These are phyloP conservation scores for Iguana delicatissima DNA, from an alignment of 2,797 vertebrate species.

Conservation along the genomic window DNA sequence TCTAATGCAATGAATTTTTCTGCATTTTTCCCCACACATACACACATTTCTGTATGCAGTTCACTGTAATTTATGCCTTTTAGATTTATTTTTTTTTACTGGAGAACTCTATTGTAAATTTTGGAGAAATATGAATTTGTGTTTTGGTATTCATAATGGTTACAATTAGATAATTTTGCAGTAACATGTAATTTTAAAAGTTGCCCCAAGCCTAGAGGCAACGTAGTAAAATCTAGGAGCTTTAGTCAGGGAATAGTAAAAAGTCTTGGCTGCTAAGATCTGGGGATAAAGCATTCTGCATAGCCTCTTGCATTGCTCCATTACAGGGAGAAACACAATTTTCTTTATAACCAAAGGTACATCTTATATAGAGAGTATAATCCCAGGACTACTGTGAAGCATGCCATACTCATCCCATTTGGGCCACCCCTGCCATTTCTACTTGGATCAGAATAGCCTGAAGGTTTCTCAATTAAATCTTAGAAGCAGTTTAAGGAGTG, in stretches of 20 bases:
- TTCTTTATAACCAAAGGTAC: background rate
- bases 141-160: no score
- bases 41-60: background rate
- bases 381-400: background rate
- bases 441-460: constrained; percentile 20
- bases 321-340: background rate
- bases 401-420: background rate
- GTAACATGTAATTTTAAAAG: no score
- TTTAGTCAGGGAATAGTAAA: background rate
- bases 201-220: background rate
- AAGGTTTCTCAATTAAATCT: constrained; percentile 18
- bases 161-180: no score
- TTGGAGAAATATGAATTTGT: background rate
- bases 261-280: background rate
- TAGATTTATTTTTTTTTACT: background rate
- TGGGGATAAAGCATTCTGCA: background rate
- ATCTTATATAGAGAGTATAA: background rate
- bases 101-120: background rate
- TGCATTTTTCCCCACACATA: background rate
- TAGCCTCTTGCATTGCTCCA: background rate
- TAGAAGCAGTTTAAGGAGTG: constrained; percentile 35
- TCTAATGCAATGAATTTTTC: background rate
- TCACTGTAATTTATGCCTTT: background rate
- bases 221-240: background rate
- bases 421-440: background rate